A percentile compares a stretch with the other conserved stretches of the same genome.
phyloP scores from a whole-genome alignment of 2,113 vertebrate species.

The Pteruthius melanotis region DNA sequence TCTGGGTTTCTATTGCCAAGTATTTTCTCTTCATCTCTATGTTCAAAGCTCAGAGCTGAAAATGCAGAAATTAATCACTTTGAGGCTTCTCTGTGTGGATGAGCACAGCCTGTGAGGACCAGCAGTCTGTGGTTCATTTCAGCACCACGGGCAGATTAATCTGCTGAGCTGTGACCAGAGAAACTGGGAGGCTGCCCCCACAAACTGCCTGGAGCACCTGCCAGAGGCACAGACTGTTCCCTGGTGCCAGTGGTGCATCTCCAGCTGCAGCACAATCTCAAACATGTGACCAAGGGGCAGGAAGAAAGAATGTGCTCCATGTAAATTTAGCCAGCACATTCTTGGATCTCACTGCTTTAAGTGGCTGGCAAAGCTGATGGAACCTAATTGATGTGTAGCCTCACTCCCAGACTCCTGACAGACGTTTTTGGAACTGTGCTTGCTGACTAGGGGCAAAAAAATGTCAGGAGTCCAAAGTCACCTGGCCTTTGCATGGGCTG shows the following conservation, averaged over 20 bases:
- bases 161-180: neutral
- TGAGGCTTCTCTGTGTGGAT: neutral
- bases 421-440: neutral
- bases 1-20: neutral
- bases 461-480: neutral
- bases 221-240: neutral
- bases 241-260: neutral
- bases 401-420: neutral
- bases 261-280: neutral
- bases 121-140: neutral
- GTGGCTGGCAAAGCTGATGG: neutral
- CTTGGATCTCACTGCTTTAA: neutral
- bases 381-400: neutral
- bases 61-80: neutral
- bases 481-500: neutral
- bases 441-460: neutral
- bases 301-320: neutral
- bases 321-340: neutral
- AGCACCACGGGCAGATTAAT: neutral
- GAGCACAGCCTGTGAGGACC: neutral
- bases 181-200: neutral
- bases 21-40: neutral
- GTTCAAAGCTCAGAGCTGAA: conserved; percentile 3
- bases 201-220: neutral
- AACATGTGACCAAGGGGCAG: neutral